Conservation (phyloP, 1,140 invertebrate species). For the Theocolax elegans region DNA sequence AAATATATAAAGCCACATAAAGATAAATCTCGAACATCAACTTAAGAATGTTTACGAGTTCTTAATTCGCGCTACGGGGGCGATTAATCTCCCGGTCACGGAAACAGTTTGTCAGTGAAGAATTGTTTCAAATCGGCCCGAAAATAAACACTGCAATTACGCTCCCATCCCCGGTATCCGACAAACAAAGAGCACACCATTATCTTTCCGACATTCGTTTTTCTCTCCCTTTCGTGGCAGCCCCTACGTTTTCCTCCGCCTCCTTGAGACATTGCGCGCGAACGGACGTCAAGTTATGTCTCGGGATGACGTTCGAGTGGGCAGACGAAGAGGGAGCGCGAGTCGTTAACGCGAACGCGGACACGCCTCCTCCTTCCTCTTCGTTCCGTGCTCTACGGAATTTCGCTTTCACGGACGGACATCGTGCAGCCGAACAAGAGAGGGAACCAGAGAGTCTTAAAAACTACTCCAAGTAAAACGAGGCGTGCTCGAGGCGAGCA, state of each 20-base stretch:
- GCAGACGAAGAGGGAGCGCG: slow-evolving; percentile 43
- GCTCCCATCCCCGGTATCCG: not conserved
- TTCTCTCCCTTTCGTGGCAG: not conserved
- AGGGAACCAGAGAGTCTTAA: not conserved
- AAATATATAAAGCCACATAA: slow-evolving; percentile 18
- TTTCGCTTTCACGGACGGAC: not conserved
- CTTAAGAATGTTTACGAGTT: slow-evolving; percentile 30
- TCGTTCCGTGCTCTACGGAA: slow-evolving; percentile 11
- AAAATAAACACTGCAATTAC: slow-evolving; percentile 41
- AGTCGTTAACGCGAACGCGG: slow-evolving; percentile 57
- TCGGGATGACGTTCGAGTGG: slow-evolving; percentile 48
- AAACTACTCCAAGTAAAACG: slow-evolving; percentile 47
- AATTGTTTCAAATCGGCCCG: slow-evolving; percentile 26
- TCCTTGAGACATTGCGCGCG: slow-evolving; percentile 4
- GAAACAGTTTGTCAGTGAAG: slow-evolving; percentile 36
- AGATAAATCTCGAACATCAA: slow-evolving; percentile 22
- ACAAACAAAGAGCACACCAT: slow-evolving; percentile 6
- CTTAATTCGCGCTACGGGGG: slow-evolving; percentile 15
- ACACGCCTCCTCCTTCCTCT: slow-evolving; percentile 50
- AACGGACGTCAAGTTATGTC: slow-evolving; percentile 51
- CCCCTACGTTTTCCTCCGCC: slow-evolving; percentile 18
- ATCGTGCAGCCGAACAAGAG: not conserved
- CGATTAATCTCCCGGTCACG: slow-evolving; percentile 25
- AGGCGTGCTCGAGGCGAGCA: slow-evolving; percentile 42
- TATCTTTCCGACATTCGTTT: slow-evolving; percentile 31